Conservation (phyloP, 2,113 vertebrate species). For the Propithecus coquereli region DNA sequence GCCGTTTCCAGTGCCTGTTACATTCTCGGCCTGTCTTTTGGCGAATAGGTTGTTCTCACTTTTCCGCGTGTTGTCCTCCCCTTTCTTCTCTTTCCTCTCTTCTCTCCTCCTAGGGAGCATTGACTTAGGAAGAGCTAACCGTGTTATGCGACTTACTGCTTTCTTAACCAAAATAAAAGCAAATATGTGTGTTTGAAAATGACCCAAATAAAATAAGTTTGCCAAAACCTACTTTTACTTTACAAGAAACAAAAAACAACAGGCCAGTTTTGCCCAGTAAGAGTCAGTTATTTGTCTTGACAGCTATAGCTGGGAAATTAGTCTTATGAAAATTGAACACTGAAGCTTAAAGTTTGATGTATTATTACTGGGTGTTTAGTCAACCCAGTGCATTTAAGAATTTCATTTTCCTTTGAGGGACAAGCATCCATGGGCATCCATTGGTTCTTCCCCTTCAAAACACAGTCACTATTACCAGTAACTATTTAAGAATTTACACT, state of each 20-base stretch:
- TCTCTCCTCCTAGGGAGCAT: background rate
- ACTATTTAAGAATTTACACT: background rate
- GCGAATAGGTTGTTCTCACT: background rate
- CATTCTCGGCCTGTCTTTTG: background rate
- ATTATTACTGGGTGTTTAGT: constrained; percentile 1
- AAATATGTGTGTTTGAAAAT: constrained; percentile 11
- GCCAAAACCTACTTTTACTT: background rate
- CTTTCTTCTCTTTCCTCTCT: background rate
- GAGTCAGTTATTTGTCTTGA: background rate
- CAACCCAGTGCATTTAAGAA: background rate
- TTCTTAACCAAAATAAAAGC: constrained; percentile 29
- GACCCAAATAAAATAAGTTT: constrained; percentile 49
- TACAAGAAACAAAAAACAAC: no score
- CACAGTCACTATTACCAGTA: background rate
- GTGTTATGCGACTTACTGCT: background rate
- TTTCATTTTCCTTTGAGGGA: constrained; percentile 30
- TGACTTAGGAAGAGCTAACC: background rate
- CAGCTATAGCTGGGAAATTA: background rate
- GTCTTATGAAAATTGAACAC: background rate
- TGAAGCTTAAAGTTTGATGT: background rate
- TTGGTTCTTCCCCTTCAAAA: background rate
- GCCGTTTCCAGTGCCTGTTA: no score
- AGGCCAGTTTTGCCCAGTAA: background rate
- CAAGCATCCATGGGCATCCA: background rate
- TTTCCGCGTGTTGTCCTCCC: background rate